Conservation (phyloP, 2,113 vertebrate genomes). For the Empidonax alnorum region DNA sequence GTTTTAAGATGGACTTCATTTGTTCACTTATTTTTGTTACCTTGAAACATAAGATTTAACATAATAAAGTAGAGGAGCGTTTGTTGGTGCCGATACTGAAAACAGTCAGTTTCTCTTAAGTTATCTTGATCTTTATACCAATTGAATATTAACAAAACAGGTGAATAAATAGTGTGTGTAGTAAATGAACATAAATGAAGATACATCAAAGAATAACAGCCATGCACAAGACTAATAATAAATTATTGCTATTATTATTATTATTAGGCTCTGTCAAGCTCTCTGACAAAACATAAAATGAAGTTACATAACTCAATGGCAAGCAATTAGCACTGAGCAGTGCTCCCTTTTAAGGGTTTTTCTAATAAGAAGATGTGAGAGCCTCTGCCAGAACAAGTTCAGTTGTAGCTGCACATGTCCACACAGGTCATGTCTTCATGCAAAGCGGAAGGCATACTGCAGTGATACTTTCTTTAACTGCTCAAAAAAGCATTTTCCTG, state of each 20-base stretch:
- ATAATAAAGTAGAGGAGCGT: not conserved
- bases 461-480: not conserved
- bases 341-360: not conserved
- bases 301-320: not conserved
- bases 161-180: not conserved
- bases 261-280: not conserved
- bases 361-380: not conserved
- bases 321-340: not conserved
- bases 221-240: not conserved
- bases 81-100: not conserved
- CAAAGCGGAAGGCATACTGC: not conserved
- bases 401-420: not conserved
- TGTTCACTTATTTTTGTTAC: not conserved
- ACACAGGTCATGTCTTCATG: not conserved
- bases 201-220: not conserved
- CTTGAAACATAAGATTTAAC: not conserved
- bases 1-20: not conserved
- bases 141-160: not conserved
- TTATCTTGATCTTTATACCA: not conserved
- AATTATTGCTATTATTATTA: not conserved
- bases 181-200: not conserved
- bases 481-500: not conserved
- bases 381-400: not conserved
- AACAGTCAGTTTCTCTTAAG: not conserved
- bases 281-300: not conserved